Evolutionary conservation across 2,797 vertebrate species (phyloP).

Genomic region (Mallotus villosus): DNA sequence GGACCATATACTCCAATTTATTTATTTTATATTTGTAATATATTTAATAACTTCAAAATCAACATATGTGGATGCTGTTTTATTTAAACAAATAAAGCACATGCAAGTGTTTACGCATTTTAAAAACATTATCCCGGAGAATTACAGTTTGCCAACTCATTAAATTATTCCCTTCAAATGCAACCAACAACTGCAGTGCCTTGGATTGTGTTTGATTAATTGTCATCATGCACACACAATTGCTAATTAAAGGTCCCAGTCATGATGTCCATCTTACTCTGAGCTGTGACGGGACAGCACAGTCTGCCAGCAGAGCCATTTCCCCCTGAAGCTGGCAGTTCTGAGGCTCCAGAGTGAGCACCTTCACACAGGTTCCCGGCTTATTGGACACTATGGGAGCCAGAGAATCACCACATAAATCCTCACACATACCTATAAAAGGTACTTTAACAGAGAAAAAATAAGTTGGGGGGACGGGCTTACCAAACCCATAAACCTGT

Average conservation of each 20-base stretch:
- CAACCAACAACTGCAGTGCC: background rate
- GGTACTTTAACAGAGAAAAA: background rate
- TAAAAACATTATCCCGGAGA: background rate
- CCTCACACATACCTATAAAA: background rate
- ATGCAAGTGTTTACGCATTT: background rate
- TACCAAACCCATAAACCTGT: conserved; percentile 93
- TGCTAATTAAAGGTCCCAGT: background rate
- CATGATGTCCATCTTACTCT: conserved; percentile 67
- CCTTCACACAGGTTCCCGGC: conserved; percentile 94
- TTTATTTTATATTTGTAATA: background rate
- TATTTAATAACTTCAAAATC: background rate
- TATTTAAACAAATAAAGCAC: background rate
- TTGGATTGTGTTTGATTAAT: background rate
- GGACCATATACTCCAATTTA: background rate
- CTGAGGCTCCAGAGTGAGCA: conserved; percentile 88
- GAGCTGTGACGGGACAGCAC: conserved; percentile 86
- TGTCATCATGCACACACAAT: background rate
- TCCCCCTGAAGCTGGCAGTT: conserved; percentile 87
- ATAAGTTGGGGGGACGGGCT: conserved; percentile 39
- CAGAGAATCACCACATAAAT: background rate
- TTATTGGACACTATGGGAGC: conserved; percentile 86
- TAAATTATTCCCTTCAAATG: no score
- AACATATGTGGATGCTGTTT: no score
- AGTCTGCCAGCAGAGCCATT: conserved; percentile 89
- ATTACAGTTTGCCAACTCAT: background rate